Percentiles rank a stretch among this genome's conserved stretches.
phyloP scores from a whole-genome alignment of 1,140 invertebrate species.

The Lethrus apterus region DNA sequence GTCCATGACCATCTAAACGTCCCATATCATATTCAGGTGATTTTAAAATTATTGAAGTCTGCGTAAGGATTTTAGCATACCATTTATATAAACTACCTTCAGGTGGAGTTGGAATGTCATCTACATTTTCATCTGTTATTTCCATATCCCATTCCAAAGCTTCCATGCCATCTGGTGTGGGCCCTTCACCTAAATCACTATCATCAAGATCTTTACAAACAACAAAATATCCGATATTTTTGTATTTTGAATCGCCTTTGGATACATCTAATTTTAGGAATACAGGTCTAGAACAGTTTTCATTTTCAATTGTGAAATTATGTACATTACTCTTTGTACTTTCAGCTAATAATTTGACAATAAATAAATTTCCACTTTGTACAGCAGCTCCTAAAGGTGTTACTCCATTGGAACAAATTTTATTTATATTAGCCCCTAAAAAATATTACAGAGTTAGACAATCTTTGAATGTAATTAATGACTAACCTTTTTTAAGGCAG shows the following conservation, averaged over 20 bases:
- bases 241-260: constrained; percentile 20
- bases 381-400: constrained; percentile 44
- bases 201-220: constrained; percentile 35
- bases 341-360: constrained; percentile 40
- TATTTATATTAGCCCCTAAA: constrained; percentile 45
- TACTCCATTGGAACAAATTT: constrained; percentile 41
- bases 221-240: constrained; percentile 42
- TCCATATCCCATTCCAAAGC: constrained; percentile 53
- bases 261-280: constrained; percentile 25
- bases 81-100: constrained; percentile 43
- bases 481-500: constrained; percentile 24
- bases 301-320: constrained; percentile 19
- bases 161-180: constrained; percentile 54
- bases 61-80: constrained; percentile 50
- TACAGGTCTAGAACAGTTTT: constrained; percentile 25
- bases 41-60: constrained; percentile 42
- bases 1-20: constrained; percentile 45
- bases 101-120: constrained; percentile 17
- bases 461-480: background rate
- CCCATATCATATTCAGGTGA: constrained; percentile 35
- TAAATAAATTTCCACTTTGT: constrained; percentile 41
- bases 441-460: constrained; percentile 14
- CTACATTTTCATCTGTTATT: constrained; percentile 37
- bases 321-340: constrained; percentile 29
- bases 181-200: constrained; percentile 42